phyloP scores from a whole-genome alignment of 2,113 vertebrate genomes.

The Stegostoma tigrinum region DNA sequence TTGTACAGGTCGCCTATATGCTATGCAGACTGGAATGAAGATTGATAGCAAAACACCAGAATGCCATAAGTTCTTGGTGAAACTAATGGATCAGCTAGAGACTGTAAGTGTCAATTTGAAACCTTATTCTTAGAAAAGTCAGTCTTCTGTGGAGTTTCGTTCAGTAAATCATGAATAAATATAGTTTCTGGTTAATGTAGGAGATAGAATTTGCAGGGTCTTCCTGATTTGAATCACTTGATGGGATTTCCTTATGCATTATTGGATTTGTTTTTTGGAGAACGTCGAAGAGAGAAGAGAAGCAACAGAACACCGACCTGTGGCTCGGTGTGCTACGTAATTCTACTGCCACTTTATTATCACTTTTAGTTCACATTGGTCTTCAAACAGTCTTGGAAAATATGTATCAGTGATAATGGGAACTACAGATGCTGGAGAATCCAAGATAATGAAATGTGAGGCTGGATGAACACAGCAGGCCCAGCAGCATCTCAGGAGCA shows the following conservation, averaged over 20 bases:
- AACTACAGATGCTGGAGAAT: too few species aligned
- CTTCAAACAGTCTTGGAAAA: neutral
- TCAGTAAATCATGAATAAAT: neutral
- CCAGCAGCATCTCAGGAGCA: too few species aligned
- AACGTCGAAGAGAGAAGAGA: neutral
- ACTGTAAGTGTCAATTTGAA: conserved; percentile 62
- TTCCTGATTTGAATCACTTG: neutral
- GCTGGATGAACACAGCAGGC: too few species aligned
- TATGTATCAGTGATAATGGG: too few species aligned
- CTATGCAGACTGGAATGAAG: conserved; percentile 96
- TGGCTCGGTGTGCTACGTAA: neutral
- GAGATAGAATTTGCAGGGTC: neutral
- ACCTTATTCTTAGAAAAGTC: neutral
- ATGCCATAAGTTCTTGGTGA: conserved; percentile 87
- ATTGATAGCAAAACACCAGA: conserved; percentile 93
- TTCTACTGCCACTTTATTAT: neutral
- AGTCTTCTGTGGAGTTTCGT: neutral
- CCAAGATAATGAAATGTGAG: too few species aligned
- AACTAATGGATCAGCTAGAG: conserved; percentile 95
- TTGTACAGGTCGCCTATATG: conserved; percentile 82
- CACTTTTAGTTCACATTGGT: neutral
- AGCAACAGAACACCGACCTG: neutral
- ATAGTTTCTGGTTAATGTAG: neutral
- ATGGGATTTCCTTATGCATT: neutral
- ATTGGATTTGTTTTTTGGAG: neutral